phyloP scores from a whole-genome alignment of 2,113 vertebrate genomes.

The Typhlomys cinereus region DNA sequence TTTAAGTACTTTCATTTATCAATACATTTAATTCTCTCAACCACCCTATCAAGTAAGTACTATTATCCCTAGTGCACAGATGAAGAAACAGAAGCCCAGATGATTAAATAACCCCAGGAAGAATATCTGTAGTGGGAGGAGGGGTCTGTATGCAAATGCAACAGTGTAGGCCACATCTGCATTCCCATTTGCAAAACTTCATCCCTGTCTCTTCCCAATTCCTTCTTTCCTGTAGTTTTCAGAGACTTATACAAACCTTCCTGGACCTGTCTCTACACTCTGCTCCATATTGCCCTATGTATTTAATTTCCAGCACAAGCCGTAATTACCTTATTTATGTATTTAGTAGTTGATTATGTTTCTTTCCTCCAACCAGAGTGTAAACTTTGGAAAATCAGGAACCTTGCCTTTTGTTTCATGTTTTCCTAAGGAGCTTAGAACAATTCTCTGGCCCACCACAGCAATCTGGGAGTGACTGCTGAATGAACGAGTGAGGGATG shows the following conservation, averaged over 20 bases:
- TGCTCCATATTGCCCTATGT: background rate
- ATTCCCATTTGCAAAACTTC: background rate
- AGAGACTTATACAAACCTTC: background rate
- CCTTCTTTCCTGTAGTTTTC: background rate
- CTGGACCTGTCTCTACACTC: background rate
- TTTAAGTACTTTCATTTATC: background rate
- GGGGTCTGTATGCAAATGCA: background rate
- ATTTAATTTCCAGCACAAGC: background rate
- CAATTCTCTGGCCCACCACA: background rate
- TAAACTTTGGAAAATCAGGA: background rate
- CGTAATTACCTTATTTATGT: background rate
- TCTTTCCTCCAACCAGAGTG: conserved; percentile 14
- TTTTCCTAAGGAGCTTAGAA: conserved; percentile 14
- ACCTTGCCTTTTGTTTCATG: background rate
- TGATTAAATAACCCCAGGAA: background rate
- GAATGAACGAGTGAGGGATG: background rate
- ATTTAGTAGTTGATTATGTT: background rate
- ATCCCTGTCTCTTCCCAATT: background rate
- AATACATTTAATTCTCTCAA: background rate
- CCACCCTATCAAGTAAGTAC: background rate
- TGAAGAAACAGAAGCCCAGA: background rate
- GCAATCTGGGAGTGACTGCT: background rate
- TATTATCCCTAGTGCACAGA: background rate
- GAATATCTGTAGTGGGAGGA: background rate
- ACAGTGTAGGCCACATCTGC: background rate